Evolutionary conservation across 2,888 invertebrate genomes (phyloP).

Genomic region (Dusona sp.): DNA sequence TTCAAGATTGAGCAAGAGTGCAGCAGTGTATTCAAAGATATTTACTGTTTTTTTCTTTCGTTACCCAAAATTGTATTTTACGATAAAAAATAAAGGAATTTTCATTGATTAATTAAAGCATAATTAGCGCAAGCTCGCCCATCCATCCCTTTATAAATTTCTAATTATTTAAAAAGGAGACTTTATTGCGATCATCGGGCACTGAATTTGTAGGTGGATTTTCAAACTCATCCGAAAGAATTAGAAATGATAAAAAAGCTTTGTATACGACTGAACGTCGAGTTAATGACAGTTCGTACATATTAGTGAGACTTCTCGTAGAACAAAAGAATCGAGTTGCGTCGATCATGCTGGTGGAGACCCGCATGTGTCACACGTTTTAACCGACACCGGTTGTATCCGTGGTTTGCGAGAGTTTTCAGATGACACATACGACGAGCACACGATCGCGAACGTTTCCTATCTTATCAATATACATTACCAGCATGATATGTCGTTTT

Average conservation of each 20-base stretch:
- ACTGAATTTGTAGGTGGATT: not conserved
- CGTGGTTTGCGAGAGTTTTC: conserved; percentile 25
- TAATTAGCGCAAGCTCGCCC: not conserved
- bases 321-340: conserved; percentile 63
- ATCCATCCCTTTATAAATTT: not conserved
- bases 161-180: not conserved
- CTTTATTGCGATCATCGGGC: not conserved
- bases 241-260: not conserved
- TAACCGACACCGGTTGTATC: conserved; percentile 52
- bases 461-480: conserved; percentile 83
- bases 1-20: not conserved
- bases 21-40: not conserved
- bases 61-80: not conserved
- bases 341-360: conserved; percentile 64
- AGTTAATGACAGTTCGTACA: not conserved
- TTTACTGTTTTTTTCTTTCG: not conserved
- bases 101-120: not conserved
- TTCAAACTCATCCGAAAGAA: not conserved
- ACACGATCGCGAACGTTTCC: conserved; percentile 71
- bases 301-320: conserved; percentile 31
- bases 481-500: conserved; percentile 76
- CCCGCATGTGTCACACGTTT: conserved; percentile 60
- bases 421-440: conserved; percentile 20
- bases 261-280: conserved; percentile 5
- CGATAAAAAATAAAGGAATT: not conserved